phyloP scores from a whole-genome alignment of 2,888 invertebrate species.

The Brenthis daphne region DNA sequence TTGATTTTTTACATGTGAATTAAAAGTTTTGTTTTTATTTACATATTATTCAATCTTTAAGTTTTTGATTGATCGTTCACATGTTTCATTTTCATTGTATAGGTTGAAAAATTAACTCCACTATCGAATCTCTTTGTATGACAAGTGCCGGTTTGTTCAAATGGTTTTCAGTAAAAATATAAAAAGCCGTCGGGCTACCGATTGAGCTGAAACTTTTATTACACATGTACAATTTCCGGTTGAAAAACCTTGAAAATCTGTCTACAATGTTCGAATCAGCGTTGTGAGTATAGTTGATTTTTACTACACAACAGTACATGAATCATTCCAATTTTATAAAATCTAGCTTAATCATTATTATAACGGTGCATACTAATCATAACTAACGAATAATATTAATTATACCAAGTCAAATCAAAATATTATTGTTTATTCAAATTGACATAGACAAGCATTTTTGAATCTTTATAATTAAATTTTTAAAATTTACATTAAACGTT shows the following conservation, averaged over 20 bases:
- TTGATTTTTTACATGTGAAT: not conserved
- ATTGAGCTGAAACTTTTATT: slow-evolving; percentile 38
- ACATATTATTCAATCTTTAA: not conserved
- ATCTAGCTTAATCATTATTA: too few relatives aligned
- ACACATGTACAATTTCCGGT: slow-evolving; percentile 37
- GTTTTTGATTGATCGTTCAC: not conserved
- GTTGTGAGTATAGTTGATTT: slow-evolving; percentile 17
- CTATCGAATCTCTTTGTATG: slow-evolving; percentile 21
- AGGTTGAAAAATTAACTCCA: slow-evolving; percentile 18
- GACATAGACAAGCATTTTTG: too few relatives aligned
- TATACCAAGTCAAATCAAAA: too few relatives aligned
- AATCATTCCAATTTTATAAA: too few relatives aligned
- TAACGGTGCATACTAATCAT: too few relatives aligned
- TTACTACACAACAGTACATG: not conserved
- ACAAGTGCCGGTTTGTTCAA: slow-evolving; percentile 31
- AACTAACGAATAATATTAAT: too few relatives aligned
- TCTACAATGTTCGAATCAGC: slow-evolving; percentile 26
- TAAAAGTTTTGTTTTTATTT: not conserved
- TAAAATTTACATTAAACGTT: too few relatives aligned
- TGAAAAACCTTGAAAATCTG: slow-evolving; percentile 36
- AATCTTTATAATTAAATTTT: too few relatives aligned
- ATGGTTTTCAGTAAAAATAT: slow-evolving; percentile 34
- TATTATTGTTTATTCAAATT: too few relatives aligned
- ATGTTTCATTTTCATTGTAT: not conserved
- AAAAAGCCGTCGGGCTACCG: slow-evolving; percentile 30